phyloP scores from a whole-genome alignment of 2,888 invertebrate genomes.

The Ectemnius lituratus region DNA sequence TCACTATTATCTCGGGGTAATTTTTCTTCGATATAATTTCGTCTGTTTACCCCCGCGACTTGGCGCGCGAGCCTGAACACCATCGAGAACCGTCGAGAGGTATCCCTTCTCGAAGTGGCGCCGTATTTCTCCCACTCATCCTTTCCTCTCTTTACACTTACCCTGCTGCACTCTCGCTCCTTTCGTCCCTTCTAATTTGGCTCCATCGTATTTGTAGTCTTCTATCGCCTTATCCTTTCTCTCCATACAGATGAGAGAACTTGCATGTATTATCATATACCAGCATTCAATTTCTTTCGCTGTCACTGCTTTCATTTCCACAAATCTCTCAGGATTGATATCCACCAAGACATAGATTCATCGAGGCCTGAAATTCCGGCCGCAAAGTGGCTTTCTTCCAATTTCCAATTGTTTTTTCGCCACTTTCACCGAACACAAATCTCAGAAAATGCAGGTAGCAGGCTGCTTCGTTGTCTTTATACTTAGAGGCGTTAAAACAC shows the following conservation, averaged over 20 bases:
- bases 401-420: conserved; percentile 51
- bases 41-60: conserved; percentile 73
- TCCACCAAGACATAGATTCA: conserved; percentile 30
- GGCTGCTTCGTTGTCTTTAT: conserved; percentile 17
- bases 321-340: too few relatives aligned
- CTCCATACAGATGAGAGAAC: not conserved
- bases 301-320: too few relatives aligned
- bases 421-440: conserved; percentile 20
- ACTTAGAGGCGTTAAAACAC: conserved; percentile 60
- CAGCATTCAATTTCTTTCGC: too few relatives aligned
- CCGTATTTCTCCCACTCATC: conserved; percentile 43
- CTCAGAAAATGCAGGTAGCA: not conserved
- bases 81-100: conserved; percentile 47
- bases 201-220: conserved; percentile 11
- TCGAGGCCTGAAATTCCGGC: conserved; percentile 52
- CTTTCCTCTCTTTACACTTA: conserved; percentile 3
- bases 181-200: conserved; percentile 6
- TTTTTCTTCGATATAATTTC: conserved; percentile 76
- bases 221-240: conserved; percentile 12
- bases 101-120: conserved; percentile 56
- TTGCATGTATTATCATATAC: conserved; percentile 8
- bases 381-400: conserved; percentile 42
- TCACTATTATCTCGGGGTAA: conserved; percentile 75
- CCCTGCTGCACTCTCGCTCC: not conserved
- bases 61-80: conserved; percentile 64